Conservation (phyloP, 37 sponge, comb jelly and placozoan genomes). For the Crambe crambe region DNA sequence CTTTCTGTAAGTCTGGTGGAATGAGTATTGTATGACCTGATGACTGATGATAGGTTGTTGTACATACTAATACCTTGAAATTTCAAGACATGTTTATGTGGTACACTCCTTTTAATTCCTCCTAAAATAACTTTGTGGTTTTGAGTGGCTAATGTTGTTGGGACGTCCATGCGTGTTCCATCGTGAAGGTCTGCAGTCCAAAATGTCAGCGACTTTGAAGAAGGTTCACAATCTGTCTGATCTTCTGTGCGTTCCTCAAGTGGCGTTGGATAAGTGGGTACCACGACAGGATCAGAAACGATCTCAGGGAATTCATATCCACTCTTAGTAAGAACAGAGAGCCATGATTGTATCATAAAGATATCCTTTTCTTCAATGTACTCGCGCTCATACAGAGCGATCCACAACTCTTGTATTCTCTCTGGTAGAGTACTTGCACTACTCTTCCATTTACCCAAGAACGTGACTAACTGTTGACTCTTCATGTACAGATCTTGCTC, state of each 20-base stretch:
- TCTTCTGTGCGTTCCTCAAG: neutral
- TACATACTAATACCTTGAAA: constrained; percentile 22
- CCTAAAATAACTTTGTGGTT: constrained; percentile 43
- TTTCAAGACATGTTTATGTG: constrained; percentile 21
- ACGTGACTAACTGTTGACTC: constrained; percentile 35
- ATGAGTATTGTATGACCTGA: neutral
- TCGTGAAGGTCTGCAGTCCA: constrained; percentile 40
- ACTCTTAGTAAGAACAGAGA: constrained; percentile 10
- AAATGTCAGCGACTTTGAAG: constrained; percentile 33
- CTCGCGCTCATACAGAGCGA: constrained; percentile 45
- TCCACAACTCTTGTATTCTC: constrained; percentile 35
- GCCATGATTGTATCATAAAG: constrained; percentile 33
- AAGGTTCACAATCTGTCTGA: neutral
- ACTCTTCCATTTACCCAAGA: constrained; percentile 42
- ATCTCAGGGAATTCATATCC: constrained; percentile 40
- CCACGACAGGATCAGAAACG: neutral
- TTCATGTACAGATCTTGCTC: constrained; percentile 59
- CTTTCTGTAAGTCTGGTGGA: constrained; percentile 19
- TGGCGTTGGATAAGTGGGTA: neutral
- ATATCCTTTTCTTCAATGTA: constrained; percentile 49
- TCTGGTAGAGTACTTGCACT: constrained; percentile 27
- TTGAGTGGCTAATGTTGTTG: constrained; percentile 19
- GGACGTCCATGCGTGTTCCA: constrained; percentile 35
- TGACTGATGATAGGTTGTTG: constrained; percentile 9
- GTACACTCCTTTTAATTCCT: neutral